Evolutionary conservation across 2,888 invertebrate genomes (phyloP).

Genomic region (Ernsta delagoae): DNA sequence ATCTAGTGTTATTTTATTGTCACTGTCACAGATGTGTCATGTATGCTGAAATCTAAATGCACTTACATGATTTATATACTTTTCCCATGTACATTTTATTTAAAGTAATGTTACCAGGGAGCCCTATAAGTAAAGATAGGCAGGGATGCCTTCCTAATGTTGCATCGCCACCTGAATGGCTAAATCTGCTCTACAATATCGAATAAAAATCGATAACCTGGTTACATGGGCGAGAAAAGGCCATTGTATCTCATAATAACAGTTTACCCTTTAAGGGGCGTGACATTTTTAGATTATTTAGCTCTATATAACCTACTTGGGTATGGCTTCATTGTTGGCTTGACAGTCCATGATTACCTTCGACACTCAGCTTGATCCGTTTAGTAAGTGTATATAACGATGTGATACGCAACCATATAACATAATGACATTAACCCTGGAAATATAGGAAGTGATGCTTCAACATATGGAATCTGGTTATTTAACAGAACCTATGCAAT

Average conservation of each 20-base stretch:
- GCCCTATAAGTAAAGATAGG: no score
- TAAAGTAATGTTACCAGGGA: no score
- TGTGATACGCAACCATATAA: not conserved
- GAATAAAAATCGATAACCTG: not conserved
- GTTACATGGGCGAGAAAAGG: not conserved
- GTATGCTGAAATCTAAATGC: no score
- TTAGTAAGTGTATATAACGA: not conserved
- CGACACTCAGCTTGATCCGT: not conserved
- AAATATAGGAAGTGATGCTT: not conserved
- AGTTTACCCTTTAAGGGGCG: slow-evolving; percentile 2
- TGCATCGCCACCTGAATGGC: no score
- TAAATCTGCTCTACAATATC: no score
- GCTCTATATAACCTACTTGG: not conserved
- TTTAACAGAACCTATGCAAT: not conserved
- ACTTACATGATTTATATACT: no score
- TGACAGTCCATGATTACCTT: not conserved
- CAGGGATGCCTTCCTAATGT: no score
- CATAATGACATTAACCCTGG: not conserved
- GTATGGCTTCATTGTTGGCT: not conserved
- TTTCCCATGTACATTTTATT: no score
- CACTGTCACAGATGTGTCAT: no score
- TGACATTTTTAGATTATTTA: not conserved
- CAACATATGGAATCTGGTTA: not conserved
- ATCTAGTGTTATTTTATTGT: no score
- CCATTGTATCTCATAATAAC: not conserved